Percentiles rank a stretch among this genome's conserved stretches.
Evolutionary conservation across 2,113 vertebrate genomes (phyloP).

Genomic region (Rhineura floridana): DNA sequence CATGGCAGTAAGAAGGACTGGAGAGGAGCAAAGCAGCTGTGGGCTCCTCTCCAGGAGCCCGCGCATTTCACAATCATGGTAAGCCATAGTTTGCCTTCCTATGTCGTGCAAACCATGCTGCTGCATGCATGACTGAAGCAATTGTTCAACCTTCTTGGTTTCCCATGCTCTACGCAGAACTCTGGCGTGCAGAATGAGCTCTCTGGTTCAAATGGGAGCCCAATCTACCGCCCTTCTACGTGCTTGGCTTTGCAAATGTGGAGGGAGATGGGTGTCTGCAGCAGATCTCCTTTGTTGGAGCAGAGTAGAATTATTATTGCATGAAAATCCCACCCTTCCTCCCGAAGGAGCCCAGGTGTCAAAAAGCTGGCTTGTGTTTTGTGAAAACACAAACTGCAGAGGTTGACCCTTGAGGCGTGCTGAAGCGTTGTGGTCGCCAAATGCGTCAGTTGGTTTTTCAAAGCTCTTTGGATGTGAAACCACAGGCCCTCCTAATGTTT

Average conservation of each 20-base stretch:
- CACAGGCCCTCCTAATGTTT: constrained; percentile 43
- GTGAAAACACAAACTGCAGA: constrained; percentile 13
- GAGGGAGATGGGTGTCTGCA: not conserved
- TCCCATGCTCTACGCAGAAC: no score
- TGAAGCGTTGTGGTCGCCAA: constrained; percentile 37
- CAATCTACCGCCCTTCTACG: no score
- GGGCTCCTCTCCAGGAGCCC: no score
- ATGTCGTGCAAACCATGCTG: no score
- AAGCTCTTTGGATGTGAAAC: constrained; percentile 48
- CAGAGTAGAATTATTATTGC: not conserved
- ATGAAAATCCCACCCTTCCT: no score
- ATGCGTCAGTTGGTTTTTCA: constrained; percentile 44
- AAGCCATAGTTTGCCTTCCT: no score
- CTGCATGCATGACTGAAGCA: not conserved
- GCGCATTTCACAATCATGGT: no score
- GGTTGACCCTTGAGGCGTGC: not conserved
- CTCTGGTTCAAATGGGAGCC: not conserved
- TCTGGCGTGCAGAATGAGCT: not conserved
- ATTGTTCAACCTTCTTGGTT: not conserved
- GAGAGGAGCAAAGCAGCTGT: no score
- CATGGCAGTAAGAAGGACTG: no score
- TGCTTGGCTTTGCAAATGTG: not conserved
- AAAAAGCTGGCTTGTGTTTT: not conserved
- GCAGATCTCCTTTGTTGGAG: not conserved
- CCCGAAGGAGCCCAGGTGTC: no score